Conservation (phyloP, 2,113 vertebrate genomes). For the Haplochromis vanheusdeni region DNA sequence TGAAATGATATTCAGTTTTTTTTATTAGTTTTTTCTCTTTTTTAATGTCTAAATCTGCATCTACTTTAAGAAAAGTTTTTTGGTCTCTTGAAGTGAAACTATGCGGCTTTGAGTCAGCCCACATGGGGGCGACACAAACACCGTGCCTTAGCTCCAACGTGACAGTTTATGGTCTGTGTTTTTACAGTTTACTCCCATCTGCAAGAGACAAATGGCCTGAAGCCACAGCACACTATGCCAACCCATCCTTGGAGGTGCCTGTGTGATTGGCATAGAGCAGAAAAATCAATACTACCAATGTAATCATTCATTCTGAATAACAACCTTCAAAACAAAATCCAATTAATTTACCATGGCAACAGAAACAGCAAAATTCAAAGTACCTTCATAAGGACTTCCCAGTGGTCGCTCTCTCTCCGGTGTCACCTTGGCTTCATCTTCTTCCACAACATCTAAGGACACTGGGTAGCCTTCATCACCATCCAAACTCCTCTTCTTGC, state of each 20-base stretch:
- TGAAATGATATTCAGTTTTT: neutral
- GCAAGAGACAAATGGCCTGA: neutral
- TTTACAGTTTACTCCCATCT: neutral
- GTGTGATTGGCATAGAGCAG: neutral
- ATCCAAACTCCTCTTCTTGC: neutral
- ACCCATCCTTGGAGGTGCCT: neutral
- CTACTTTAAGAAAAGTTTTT: neutral
- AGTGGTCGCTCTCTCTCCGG: neutral
- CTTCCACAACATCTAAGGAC: neutral
- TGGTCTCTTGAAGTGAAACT: neutral
- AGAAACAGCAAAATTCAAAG: neutral
- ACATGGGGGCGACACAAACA: neutral
- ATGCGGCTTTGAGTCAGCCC: rapidly evolving
- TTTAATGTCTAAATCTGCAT: neutral
- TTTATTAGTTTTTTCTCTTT: neutral
- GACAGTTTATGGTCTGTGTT: neutral
- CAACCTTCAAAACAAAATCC: neutral
- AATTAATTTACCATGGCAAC: neutral
- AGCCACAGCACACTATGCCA: neutral
- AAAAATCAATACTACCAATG: neutral
- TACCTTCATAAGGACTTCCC: slow-evolving; percentile 9
- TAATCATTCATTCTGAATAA: neutral
- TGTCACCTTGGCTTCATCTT: neutral
- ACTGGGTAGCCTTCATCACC: too few relatives aligned
- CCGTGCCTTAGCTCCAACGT: rapidly evolving